Percentiles rank a stretch among this genome's conserved stretches.
Conservation (phyloP, 2,888 invertebrate genomes). For the Dryomyza anilis region DNA sequence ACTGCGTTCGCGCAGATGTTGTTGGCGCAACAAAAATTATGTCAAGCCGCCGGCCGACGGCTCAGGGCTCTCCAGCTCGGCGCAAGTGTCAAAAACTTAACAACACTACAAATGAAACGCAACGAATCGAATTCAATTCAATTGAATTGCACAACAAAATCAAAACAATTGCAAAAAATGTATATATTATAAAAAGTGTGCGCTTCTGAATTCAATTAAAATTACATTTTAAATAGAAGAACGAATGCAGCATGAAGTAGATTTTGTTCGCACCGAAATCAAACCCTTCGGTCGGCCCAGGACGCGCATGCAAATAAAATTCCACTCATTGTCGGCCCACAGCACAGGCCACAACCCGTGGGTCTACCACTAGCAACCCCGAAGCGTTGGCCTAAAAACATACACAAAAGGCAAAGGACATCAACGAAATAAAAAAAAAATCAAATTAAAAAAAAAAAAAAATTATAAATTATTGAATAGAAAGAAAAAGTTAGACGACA, state of each 20-base stretch:
- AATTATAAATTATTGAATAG: too few relatives aligned
- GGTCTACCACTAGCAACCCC: constrained; percentile 56
- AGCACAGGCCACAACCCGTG: constrained; percentile 55
- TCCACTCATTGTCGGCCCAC: constrained; percentile 52
- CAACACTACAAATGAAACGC: neutral
- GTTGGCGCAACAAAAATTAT: constrained; percentile 24
- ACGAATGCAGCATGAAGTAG: too few relatives aligned
- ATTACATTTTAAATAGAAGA: constrained; percentile 24
- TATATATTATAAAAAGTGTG: constrained; percentile 17
- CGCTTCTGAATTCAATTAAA: constrained; percentile 28
- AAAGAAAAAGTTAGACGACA: neutral
- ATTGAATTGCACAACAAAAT: too few relatives aligned
- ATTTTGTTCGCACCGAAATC: neutral
- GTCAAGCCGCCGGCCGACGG: too few relatives aligned
- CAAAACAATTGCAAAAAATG: constrained; percentile 15
- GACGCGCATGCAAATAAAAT: constrained; percentile 29
- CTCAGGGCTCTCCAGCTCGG: too few relatives aligned
- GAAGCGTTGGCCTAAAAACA: constrained; percentile 29
- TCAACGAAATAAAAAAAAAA: neutral
- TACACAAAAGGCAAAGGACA: constrained; percentile 40
- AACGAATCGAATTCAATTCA: too few relatives aligned
- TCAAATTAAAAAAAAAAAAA: constrained; percentile 36
- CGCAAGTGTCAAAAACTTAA: constrained; percentile 14
- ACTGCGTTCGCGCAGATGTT: constrained; percentile 19
- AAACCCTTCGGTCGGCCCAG: neutral